phyloP scores from a whole-genome alignment of 1,140 invertebrate genomes.

The Tetramorium simillimum region DNA sequence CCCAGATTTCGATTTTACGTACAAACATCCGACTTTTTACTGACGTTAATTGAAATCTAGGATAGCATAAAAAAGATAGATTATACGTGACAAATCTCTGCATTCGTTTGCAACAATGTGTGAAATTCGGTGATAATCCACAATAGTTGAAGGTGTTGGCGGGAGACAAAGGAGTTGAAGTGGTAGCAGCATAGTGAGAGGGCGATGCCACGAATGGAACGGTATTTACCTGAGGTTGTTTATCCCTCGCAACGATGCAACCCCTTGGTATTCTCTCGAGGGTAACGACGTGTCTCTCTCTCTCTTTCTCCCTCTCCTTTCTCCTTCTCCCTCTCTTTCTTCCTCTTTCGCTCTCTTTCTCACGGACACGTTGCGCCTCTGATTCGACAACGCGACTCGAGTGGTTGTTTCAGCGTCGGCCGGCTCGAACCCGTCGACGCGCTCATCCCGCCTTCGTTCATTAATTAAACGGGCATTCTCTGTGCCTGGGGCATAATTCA shows the following conservation, averaged over 20 bases:
- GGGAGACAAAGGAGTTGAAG: slow-evolving; percentile 27
- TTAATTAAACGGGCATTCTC: slow-evolving; percentile 58
- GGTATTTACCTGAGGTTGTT: slow-evolving; percentile 66
- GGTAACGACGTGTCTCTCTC: neutral
- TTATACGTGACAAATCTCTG: neutral
- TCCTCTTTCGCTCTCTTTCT: neutral
- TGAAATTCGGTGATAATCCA: slow-evolving; percentile 35
- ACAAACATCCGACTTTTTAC: neutral
- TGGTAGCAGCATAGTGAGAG: neutral
- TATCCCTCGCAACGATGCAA: slow-evolving; percentile 38
- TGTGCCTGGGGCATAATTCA: slow-evolving; percentile 42
- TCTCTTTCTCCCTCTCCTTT: neutral
- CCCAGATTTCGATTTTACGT: neutral
- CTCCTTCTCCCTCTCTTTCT: neutral
- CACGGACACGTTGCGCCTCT: slow-evolving; percentile 14
- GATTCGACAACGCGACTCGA: slow-evolving; percentile 46
- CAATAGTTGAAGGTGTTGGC: slow-evolving; percentile 6
- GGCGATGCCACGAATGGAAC: slow-evolving; percentile 23
- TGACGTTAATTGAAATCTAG: neutral
- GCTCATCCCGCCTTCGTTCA: slow-evolving; percentile 37
- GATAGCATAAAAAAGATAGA: neutral
- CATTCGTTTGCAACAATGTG: neutral
- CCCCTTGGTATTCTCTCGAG: slow-evolving; percentile 24
- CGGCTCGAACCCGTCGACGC: neutral
- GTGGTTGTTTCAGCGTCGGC: slow-evolving; percentile 26